phyloP scores from a whole-genome alignment of 53 echinoderm and acorn worm species.

The Crossaster papposus region DNA sequence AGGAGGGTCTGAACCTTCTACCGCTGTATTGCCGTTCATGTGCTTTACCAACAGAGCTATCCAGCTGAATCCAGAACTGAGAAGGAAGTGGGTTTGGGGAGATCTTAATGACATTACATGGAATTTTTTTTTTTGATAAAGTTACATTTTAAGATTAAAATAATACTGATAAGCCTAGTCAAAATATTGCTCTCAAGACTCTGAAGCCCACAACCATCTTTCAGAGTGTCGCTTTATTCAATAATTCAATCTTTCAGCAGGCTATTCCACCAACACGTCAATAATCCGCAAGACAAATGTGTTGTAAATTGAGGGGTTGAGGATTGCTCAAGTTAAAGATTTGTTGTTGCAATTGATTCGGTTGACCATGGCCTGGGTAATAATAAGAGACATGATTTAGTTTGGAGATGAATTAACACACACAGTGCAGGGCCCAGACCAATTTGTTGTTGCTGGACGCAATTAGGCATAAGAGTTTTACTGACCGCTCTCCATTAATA shows the following conservation, averaged over 20 bases:
- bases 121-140: no score
- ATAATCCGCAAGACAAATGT: conserved; percentile 34
- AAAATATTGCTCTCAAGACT: background rate
- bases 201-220: background rate
- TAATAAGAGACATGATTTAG: background rate
- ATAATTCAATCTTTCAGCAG: background rate
- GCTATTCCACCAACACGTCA: background rate
- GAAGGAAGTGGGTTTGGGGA: no score
- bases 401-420: no score
- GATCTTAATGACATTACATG: no score
- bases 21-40: no score
- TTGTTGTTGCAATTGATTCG: conserved; percentile 41
- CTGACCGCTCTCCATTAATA: conserved; percentile 9
- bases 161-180: background rate
- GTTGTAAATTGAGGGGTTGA: conserved; percentile 5
- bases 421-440: background rate
- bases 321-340: background rate
- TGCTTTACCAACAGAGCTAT: no score
- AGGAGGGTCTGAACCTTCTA: no score
- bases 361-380: conserved; percentile 37
- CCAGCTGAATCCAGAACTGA: no score
- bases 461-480: conserved; percentile 18
- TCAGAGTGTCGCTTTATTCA: background rate
- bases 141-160: background rate
- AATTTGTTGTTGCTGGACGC: background rate